Evolutionary conservation across 2,888 invertebrate species (phyloP), one percentile per base, ranked within the genome.

Genomic region (Chorisops tibialis): DNA sequence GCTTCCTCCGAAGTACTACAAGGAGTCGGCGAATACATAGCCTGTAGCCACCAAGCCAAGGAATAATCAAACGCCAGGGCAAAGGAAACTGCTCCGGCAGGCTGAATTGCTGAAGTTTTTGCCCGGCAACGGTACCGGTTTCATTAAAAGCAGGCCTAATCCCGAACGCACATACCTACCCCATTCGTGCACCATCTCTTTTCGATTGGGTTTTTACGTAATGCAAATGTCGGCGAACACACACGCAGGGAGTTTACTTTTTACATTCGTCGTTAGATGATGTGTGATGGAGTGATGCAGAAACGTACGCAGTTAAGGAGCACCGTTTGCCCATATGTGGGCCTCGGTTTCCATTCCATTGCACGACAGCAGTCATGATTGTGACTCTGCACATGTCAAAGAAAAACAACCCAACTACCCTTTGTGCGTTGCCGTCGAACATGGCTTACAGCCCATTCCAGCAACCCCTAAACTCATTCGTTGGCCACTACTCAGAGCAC

Each of bases 51-150:
- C 43, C 19, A 56, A 12, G 18, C 43, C 30, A 56, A 7, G 14
- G 56, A 16, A 56, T 43, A 56, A 45, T 56, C 45, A 43, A 43
- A 43, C 24, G 43, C 35, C 24, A 43, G 56, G 19, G 24, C 56
- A 18, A 43, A 43, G 2, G 30, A 56, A 45, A 35, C 41, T 14
- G 56, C 18, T 16, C 16, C 43, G 22, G 43, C 30, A 30, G 30
- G 7, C 30, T n/a, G 41, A 54, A 54, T 54, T 39, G 22, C 14
- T 54, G 14, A 18, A 56, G 43, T 56, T 56, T 56, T 56, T 43
- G 45, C 18, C 30, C 43, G 14, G 30, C 43, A 30, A 9, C 9
- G 18, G n/a, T 6, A 7, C 30, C 11, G 18, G 38, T 54, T 14
- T 18, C 39, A 38, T 24, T 24, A 41, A 7, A 41, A n/a, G n/a